Percentiles rank a stretch among this genome's conserved stretches.
phyloP scores from a whole-genome alignment of 1,140 invertebrate species.

The Mizuhopecten yessoensis region DNA sequence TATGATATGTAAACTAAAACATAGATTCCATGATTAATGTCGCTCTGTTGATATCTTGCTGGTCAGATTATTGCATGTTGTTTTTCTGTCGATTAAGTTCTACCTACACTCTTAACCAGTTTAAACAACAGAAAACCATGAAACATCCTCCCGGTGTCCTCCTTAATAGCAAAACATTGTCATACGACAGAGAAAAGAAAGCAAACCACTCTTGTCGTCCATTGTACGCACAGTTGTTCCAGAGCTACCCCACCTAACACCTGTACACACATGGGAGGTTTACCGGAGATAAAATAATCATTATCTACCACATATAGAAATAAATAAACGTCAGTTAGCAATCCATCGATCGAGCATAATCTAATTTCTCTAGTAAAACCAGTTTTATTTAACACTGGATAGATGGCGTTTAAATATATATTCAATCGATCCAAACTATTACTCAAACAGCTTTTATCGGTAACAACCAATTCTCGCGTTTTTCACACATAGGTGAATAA shows the following conservation, averaged over 20 bases:
- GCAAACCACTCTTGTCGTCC: not conserved
- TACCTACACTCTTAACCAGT: too few relatives aligned
- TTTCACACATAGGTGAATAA: slow-evolving; percentile 1
- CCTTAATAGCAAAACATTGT: not conserved
- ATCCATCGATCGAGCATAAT: not conserved
- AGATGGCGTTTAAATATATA: slow-evolving; percentile 36
- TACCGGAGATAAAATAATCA: not conserved
- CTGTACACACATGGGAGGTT: not conserved
- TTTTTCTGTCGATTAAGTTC: too few relatives aligned
- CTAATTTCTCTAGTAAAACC: not conserved
- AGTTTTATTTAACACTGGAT: slow-evolving; percentile 13
- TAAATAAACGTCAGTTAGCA: slow-evolving; percentile 13
- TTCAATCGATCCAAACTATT: slow-evolving; percentile 17
- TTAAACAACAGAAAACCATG: too few relatives aligned
- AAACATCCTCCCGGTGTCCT: not conserved
- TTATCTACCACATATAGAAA: not conserved
- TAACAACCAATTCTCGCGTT: not conserved
- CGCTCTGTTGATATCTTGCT: too few relatives aligned
- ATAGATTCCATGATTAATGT: too few relatives aligned
- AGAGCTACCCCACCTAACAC: not conserved
- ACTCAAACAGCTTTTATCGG: slow-evolving; percentile 2
- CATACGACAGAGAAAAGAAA: too few relatives aligned
- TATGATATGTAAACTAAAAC: too few relatives aligned
- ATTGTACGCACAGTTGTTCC: not conserved
- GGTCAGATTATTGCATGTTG: too few relatives aligned